Conservation (phyloP, 92 coral and sea anemone genomes). For the Paragorgia papillata region DNA sequence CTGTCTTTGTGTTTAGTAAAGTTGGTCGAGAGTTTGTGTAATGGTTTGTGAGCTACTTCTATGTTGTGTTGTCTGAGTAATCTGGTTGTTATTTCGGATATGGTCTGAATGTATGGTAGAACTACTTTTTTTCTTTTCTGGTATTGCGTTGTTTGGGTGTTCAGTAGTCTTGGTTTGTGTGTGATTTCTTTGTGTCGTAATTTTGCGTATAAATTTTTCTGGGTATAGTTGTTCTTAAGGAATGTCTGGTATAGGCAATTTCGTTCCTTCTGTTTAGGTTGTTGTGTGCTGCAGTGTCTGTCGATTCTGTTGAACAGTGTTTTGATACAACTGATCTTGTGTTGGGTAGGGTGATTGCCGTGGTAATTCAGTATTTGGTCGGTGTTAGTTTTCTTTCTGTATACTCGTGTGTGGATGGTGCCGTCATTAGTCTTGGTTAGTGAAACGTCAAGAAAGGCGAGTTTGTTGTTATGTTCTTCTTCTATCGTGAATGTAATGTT, state of each 20-base stretch:
- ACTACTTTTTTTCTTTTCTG: not conserved
- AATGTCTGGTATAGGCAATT: not conserved
- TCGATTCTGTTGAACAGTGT: constrained; percentile 12
- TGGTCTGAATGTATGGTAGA: not conserved
- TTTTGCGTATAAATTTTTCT: not conserved
- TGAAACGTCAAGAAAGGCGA: not conserved
- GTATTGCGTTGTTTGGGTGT: not conserved
- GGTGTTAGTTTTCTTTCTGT: not conserved
- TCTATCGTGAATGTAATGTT: not conserved
- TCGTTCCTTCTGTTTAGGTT: constrained; percentile 4
- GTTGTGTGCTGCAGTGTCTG: constrained; percentile 25
- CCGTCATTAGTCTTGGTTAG: not conserved
- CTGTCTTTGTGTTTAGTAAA: not conserved
- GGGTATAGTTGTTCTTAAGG: constrained; percentile 9
- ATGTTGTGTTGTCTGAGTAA: not conserved
- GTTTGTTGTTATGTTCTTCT: not conserved
- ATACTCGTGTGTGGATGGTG: not conserved
- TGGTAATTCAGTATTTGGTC: constrained; percentile 37
- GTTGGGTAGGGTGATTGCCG: constrained; percentile 32
- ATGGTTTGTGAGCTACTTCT: not conserved
- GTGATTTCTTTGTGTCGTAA: not conserved
- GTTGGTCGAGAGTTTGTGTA: not conserved
- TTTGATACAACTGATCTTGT: constrained; percentile 26
- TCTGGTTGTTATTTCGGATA: not conserved
- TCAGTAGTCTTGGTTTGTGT: not conserved